A percentile compares a stretch with the other conserved stretches of the same genome.
Evolutionary conservation across 2,888 invertebrate species (phyloP).

Genomic region (Xanthia icteritia): DNA sequence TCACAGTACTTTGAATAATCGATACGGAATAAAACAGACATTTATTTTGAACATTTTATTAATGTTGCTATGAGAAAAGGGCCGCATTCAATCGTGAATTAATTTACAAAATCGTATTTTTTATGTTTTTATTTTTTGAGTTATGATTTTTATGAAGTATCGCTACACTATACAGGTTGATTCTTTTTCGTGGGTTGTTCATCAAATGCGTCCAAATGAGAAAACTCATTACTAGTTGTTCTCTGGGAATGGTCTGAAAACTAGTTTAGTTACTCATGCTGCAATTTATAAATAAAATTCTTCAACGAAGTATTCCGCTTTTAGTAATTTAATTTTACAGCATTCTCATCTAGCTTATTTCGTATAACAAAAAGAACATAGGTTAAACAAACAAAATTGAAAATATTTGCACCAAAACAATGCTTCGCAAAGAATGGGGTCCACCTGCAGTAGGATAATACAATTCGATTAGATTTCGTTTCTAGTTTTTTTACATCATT

Average conservation of each 20-base stretch:
- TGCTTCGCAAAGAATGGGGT: neutral
- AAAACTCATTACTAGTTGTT: neutral
- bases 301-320: neutral
- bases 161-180: neutral
- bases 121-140: conserved; percentile 37
- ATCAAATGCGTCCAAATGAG: neutral
- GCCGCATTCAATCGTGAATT: conserved; percentile 47
- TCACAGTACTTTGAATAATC: conserved; percentile 39
- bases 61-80: conserved; percentile 39
- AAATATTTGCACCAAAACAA: neutral
- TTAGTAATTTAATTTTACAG: neutral
- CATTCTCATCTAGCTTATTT: neutral
- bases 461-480: too few species aligned
- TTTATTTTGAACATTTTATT: conserved; percentile 46
- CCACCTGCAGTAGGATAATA: too few species aligned
- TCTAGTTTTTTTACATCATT: neutral
- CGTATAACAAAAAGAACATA: neutral
- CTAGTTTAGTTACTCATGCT: neutral
- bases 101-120: conserved; percentile 50
- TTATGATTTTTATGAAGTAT: conserved; percentile 14
- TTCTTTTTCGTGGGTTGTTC: neutral
- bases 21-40: conserved; percentile 40
- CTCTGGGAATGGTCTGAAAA: neutral
- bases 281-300: too few species aligned
- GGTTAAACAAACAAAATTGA: neutral